Conservation (phyloP, 30 jellyfish, hydroid and myxozoan genomes). For the Pelagia noctiluca region DNA sequence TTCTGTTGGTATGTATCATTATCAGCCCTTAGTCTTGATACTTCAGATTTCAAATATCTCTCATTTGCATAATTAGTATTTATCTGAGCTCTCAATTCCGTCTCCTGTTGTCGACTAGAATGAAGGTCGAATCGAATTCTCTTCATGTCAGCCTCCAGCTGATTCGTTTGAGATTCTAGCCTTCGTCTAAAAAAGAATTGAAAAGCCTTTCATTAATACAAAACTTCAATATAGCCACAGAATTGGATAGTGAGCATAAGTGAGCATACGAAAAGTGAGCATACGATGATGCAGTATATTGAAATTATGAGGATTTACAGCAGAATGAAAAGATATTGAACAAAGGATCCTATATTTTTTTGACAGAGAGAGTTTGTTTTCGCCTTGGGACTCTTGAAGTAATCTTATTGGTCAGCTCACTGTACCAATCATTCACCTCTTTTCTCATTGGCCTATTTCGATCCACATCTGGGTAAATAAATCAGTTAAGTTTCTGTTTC, state of each 20-base stretch:
- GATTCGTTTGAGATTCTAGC: slow-evolving; percentile 84
- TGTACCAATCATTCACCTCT: no score
- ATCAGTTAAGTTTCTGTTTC: no score
- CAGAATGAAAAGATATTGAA: no score
- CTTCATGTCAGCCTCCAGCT: slow-evolving; percentile 89
- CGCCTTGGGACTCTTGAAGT: no score
- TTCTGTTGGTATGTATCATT: slow-evolving; percentile 85
- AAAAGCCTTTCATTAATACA: neutral
- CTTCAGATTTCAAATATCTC: slow-evolving; percentile 89
- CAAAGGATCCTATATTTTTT: no score
- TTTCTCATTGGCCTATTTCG: no score
- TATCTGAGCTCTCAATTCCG: slow-evolving; percentile 87
- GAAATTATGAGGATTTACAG: no score
- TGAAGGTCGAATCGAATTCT: slow-evolving; percentile 81
- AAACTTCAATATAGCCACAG: neutral
- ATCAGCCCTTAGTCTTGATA: slow-evolving; percentile 86
- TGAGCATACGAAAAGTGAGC: no score
- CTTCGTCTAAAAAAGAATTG: slow-evolving; percentile 77
- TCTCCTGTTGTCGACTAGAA: slow-evolving; percentile 88
- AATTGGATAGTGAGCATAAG: no score
- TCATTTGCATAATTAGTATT: slow-evolving; percentile 79
- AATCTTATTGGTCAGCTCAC: no score
- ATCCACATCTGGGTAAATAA: no score
- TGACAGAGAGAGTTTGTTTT: no score
- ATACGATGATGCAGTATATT: neutral